Evolutionary conservation across 2,888 invertebrate genomes (phyloP), one percentile per base, ranked within the genome.

Genomic region (Heterodera filipjevi): DNA sequence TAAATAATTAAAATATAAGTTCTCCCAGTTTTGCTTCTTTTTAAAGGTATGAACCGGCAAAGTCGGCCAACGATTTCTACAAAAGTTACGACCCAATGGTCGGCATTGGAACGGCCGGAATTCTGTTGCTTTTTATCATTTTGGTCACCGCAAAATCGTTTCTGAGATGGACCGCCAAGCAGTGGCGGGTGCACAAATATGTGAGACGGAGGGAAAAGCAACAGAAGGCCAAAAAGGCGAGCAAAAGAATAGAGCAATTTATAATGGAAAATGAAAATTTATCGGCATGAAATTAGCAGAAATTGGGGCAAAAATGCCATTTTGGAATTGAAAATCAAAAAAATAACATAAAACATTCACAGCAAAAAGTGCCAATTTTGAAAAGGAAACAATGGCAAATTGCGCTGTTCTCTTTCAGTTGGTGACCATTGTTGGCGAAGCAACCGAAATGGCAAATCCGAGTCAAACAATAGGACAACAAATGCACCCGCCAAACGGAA

Each of bases 81-180:
- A 78, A 78, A 19, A 79, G 80, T 59, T 87, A 87, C 77, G 87
- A 87, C 78, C 87, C 87, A 53, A 84, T 82, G 83, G 81, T 87
- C 35, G 87, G 87, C 12, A 70, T 87, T 30, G 87, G 85, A 19
- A 87, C 87, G 12, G 87, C 86, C 27, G 81, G 81, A 3, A 84
- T 85, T n/a, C 80, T 87, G n/a, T 78, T 83, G 66, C 70, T 83
- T 22, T 86, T 87, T 78, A 86, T 87, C 81, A 79, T 86, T 49
- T 74, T 85, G 19, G 79, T 87, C 66, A 85, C 86, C 19, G 71
- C 84, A 22, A 84, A 84, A 53, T 79, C 86, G 70, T 79, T 84
- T 73, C 78, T 86, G 39, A 82, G 85, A 19, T 86, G 84, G 71
- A 46, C 66, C 8, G 16, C 77, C 27, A 77, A 68, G 35, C 53